Evolutionary conservation across 2,113 vertebrate genomes (phyloP).

Genomic region (Cynopterus brachyotis): DNA sequence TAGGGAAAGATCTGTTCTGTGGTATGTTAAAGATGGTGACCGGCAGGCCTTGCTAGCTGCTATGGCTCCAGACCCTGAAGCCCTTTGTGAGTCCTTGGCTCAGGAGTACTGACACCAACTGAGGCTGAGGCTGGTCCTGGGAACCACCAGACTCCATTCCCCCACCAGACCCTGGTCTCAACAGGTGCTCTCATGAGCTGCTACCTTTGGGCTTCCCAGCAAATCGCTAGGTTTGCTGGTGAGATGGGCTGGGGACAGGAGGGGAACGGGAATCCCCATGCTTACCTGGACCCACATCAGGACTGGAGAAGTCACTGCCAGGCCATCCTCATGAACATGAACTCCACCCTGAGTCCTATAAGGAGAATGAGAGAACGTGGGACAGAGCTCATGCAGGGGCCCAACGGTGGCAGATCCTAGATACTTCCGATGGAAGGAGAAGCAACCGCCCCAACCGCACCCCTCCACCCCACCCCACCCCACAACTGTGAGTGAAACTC

Average conservation of each 20-base stretch:
- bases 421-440: background rate
- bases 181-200: background rate
- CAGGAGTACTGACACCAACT: background rate
- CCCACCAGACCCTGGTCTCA: background rate
- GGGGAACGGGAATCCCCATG: background rate
- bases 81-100: background rate
- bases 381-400: background rate
- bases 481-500: background rate
- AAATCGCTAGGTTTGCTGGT: background rate
- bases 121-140: background rate
- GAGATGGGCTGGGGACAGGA: background rate
- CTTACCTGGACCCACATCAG: slow-evolving; percentile 98
- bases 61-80: background rate
- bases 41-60: background rate
- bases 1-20: background rate
- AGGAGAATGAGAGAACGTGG: slow-evolving; percentile 27
- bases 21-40: background rate
- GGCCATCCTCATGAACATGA: slow-evolving; percentile 87
- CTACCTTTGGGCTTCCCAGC: background rate
- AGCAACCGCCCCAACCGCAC: fast-evolving
- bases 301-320: slow-evolving; percentile 95
- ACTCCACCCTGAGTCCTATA: slow-evolving; percentile 93
- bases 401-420: fast-evolving
- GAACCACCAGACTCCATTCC: fast-evolving
- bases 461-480: too few relatives aligned